phyloP scores from a whole-genome alignment of 2,797 vertebrate genomes.

The Epinephelus coioides region DNA sequence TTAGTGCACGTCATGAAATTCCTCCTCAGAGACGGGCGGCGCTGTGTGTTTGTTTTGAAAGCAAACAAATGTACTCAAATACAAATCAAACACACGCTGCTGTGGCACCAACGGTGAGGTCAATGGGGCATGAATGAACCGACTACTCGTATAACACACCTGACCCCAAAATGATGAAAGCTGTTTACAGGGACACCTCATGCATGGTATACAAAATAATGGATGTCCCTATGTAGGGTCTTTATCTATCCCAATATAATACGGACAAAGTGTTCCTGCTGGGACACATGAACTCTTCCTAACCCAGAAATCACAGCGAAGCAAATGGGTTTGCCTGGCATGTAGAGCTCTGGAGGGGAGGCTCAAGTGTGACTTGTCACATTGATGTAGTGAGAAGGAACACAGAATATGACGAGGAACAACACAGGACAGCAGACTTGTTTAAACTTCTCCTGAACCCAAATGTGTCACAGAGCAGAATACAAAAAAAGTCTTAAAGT shows the following conservation, averaged over 20 bases:
- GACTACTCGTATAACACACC: slow-evolving; percentile 31
- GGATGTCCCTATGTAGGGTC: background rate
- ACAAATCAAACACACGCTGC: slow-evolving; percentile 35
- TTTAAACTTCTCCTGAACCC: slow-evolving; percentile 54
- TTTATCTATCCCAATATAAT: slow-evolving; percentile 16
- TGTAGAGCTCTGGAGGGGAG: background rate
- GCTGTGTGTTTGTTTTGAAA: slow-evolving; percentile 49
- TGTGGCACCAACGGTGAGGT: slow-evolving; percentile 35
- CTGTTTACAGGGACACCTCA: slow-evolving; percentile 20
- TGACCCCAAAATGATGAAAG: slow-evolving; percentile 21
- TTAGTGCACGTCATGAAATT: slow-evolving; percentile 25
- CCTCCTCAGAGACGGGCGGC: slow-evolving; percentile 39
- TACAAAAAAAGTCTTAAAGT: background rate
- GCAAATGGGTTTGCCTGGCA: slow-evolving; percentile 4
- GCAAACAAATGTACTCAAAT: slow-evolving; percentile 45
- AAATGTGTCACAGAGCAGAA: slow-evolving; percentile 12
- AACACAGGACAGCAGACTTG: slow-evolving; percentile 17
- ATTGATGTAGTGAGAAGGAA: slow-evolving; percentile 36
- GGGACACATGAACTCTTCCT: slow-evolving; percentile 50
- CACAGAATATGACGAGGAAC: slow-evolving; percentile 33
- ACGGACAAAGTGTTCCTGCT: slow-evolving; percentile 37
- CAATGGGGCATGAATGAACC: slow-evolving; percentile 51
- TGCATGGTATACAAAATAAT: slow-evolving; percentile 24
- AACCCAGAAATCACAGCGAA: slow-evolving; percentile 35
- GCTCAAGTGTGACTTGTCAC: slow-evolving; percentile 39